Evolutionary conservation across 2,888 invertebrate species (phyloP).

Genomic region (Patella depressa): DNA sequence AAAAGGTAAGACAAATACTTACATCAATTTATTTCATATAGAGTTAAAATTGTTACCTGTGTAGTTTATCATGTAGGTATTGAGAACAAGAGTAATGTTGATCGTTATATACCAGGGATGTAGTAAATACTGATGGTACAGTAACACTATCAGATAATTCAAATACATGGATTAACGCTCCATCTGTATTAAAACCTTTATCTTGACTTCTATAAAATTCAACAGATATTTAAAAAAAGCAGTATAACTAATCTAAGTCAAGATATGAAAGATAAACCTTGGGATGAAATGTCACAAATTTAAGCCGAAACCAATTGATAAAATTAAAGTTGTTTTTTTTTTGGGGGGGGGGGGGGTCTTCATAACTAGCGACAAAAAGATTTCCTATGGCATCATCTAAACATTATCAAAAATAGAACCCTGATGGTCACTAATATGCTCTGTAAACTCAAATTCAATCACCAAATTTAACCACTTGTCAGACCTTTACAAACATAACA

Average conservation of each 20-base stretch:
- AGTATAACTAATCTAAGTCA: too few relatives aligned
- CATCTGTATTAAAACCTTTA: conserved; percentile 62
- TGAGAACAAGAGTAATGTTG: conserved; percentile 30
- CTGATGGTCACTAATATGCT: background rate
- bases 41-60: conserved; percentile 30
- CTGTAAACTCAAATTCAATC: background rate
- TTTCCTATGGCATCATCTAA: too few relatives aligned
- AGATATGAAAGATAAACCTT: too few relatives aligned
- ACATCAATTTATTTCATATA: too few relatives aligned
- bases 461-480: background rate
- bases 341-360: too few relatives aligned
- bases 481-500: too few relatives aligned
- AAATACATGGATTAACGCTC: conserved; percentile 63
- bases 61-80: conserved; percentile 35
- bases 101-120: conserved; percentile 13
- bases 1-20: too few relatives aligned
- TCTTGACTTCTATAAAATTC: conserved; percentile 60
- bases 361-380: too few relatives aligned
- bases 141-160: conserved; percentile 37
- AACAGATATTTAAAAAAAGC: too few relatives aligned
- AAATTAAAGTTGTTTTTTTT: too few relatives aligned
- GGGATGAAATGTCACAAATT: too few relatives aligned
- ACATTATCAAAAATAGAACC: background rate
- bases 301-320: too few relatives aligned
- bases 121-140: conserved; percentile 24